phyloP scores from a whole-genome alignment of 1,140 invertebrate species.

The Drosophila fuyamai region DNA sequence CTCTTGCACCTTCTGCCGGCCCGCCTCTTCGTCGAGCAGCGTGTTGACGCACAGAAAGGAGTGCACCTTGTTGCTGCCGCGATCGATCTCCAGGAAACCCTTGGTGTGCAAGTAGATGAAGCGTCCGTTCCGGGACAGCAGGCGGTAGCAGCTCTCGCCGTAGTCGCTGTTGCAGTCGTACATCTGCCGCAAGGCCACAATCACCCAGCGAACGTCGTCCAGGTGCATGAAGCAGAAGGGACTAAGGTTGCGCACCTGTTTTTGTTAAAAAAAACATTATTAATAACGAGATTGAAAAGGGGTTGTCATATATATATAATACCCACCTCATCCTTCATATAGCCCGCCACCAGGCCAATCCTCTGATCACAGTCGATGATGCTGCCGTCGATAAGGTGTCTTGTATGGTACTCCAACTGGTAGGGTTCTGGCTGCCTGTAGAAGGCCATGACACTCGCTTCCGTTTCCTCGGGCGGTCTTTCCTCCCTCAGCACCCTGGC shows the following conservation, averaged over 20 bases:
- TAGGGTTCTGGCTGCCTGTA: constrained; percentile 90
- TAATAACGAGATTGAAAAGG: neutral
- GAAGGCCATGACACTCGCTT: constrained; percentile 43
- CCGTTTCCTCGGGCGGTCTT: constrained; percentile 14
- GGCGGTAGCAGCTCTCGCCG: constrained; percentile 92
- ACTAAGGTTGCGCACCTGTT: constrained; percentile 85
- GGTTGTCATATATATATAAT: constrained; percentile 85
- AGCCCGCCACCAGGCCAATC: constrained; percentile 93
- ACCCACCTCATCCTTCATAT: constrained; percentile 92
- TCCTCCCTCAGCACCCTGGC: constrained; percentile 86
- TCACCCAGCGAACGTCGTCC: constrained; percentile 93
- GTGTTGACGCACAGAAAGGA: constrained; percentile 94
- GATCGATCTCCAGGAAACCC: constrained; percentile 91
- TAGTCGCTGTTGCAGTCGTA: constrained; percentile 90
- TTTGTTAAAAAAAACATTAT: neutral
- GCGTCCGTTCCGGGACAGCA: constrained; percentile 90
- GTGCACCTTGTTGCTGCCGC: constrained; percentile 88
- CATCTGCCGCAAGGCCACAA: constrained; percentile 93
- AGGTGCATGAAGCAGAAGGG: constrained; percentile 94
- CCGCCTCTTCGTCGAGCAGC: constrained; percentile 89
- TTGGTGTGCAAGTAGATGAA: constrained; percentile 93
- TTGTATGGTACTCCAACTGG: constrained; percentile 93
- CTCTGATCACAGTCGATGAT: constrained; percentile 94
- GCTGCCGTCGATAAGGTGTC: constrained; percentile 92
- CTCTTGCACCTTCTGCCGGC: constrained; percentile 87